Conservation (phyloP, 2,888 invertebrate species). For the Leptopterna dolabrata region DNA sequence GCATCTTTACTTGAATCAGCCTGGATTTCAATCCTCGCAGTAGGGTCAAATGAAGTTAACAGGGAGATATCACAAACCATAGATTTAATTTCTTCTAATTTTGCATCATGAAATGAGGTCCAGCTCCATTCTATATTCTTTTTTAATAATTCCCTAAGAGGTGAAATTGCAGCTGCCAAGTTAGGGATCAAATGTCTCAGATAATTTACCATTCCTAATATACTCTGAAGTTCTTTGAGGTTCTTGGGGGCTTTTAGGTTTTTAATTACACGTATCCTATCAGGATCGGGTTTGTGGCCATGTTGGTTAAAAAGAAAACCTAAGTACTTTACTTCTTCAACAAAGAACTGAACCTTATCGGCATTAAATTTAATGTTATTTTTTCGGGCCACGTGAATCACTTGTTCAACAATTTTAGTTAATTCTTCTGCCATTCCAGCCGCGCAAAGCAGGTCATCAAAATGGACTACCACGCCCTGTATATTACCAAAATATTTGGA, state of each 20-base stretch:
- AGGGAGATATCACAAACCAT: not conserved
- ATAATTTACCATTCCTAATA: constrained; percentile 37
- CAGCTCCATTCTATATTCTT: not conserved
- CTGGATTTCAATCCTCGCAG: not conserved
- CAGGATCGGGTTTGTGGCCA: constrained; percentile 35
- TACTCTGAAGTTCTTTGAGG: constrained; percentile 18
- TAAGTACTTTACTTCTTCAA: constrained; percentile 45
- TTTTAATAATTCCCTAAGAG: not conserved
- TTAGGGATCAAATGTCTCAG: constrained; percentile 9
- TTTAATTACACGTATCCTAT: constrained; percentile 13
- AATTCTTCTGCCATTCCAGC: constrained; percentile 60
- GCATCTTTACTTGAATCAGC: not conserved
- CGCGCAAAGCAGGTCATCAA: constrained; percentile 63
- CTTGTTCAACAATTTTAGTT: constrained; percentile 59
- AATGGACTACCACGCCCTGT: constrained; percentile 61
- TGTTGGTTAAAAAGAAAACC: constrained; percentile 38
- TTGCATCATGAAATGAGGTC: not conserved
- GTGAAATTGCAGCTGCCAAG: not conserved
- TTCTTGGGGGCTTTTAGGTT: constrained; percentile 18
- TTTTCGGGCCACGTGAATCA: constrained; percentile 58
- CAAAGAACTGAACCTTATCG: constrained; percentile 43
- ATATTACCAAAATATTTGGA: constrained; percentile 61
- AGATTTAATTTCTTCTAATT: not conserved
- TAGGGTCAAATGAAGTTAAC: not conserved
- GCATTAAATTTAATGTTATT: constrained; percentile 51